Conservation (phyloP, 1,140 invertebrate species). For the Diuraphis noxia region DNA sequence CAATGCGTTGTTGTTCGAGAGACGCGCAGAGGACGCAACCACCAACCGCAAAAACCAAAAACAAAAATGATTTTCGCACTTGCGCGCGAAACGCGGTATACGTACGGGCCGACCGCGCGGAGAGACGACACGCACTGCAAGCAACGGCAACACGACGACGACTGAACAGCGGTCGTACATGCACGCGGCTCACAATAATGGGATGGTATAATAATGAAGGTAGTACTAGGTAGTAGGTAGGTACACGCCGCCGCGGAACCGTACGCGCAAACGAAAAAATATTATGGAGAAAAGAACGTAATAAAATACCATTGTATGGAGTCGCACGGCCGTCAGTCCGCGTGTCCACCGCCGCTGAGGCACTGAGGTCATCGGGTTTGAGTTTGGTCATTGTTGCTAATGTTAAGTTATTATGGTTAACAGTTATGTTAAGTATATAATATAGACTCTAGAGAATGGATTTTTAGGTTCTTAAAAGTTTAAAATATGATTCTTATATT, state of each 20-base stretch:
- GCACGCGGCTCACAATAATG: background rate
- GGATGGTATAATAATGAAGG: background rate
- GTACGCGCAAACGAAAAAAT: background rate
- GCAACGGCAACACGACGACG: background rate
- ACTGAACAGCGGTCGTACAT: background rate
- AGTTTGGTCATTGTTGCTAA: background rate
- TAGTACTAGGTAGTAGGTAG: background rate
- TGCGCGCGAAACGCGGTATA: too few species aligned
- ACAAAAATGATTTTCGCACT: background rate
- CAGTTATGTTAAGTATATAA: too few species aligned
- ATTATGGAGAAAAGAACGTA: background rate
- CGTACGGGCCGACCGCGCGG: too few species aligned
- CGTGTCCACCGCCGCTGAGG: background rate
- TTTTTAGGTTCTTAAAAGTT: background rate
- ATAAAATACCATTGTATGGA: too few species aligned
- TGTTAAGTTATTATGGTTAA: background rate
- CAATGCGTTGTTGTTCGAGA: too few species aligned
- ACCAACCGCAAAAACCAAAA: background rate
- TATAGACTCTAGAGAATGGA: too few species aligned
- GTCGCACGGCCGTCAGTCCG: background rate
- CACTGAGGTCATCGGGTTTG: slow-evolving; percentile 21
- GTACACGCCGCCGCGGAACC: background rate
- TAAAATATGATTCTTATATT: background rate
- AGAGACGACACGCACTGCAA: background rate
- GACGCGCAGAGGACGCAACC: background rate